Conservation (phyloP, 2,797 vertebrate species). For the Halcyon leucocephala region DNA sequence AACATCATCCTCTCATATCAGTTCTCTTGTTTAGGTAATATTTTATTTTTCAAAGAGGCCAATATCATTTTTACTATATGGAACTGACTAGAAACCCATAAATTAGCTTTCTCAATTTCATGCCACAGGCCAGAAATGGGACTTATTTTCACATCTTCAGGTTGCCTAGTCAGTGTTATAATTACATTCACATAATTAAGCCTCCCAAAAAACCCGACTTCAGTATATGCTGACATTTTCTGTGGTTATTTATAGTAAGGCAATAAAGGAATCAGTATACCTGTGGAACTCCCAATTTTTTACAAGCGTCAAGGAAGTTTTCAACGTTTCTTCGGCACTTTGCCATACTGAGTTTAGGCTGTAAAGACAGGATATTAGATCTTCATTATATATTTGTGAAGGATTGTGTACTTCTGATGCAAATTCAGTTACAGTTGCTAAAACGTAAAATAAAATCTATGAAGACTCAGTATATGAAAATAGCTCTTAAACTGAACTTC, state of each 20-base stretch:
- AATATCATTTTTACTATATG: background rate
- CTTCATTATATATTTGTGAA: background rate
- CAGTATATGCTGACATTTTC: background rate
- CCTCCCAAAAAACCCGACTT: background rate
- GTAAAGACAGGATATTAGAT: slow-evolving; percentile 38
- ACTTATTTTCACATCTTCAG: background rate
- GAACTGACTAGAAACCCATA: background rate
- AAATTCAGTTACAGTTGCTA: background rate
- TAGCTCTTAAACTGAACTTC: background rate
- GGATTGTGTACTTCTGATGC: background rate
- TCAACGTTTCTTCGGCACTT: slow-evolving; percentile 98
- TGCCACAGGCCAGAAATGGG: background rate
- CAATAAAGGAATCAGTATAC: slow-evolving; percentile 71
- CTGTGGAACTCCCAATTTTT: slow-evolving; percentile 96
- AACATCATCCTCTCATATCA: background rate
- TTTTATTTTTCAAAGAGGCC: background rate
- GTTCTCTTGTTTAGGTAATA: background rate
- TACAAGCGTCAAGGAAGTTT: slow-evolving; percentile 97
- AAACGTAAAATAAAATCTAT: background rate
- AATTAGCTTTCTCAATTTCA: background rate
- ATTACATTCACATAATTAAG: background rate
- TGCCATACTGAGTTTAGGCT: slow-evolving; percentile 99
- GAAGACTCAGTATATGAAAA: background rate
- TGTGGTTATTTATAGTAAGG: background rate
- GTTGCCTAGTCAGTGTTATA: background rate